Percentiles rank a stretch among this genome's conserved stretches.
Conservation (phyloP, 1,140 invertebrate genomes). For the Zaprionus taronus region DNA sequence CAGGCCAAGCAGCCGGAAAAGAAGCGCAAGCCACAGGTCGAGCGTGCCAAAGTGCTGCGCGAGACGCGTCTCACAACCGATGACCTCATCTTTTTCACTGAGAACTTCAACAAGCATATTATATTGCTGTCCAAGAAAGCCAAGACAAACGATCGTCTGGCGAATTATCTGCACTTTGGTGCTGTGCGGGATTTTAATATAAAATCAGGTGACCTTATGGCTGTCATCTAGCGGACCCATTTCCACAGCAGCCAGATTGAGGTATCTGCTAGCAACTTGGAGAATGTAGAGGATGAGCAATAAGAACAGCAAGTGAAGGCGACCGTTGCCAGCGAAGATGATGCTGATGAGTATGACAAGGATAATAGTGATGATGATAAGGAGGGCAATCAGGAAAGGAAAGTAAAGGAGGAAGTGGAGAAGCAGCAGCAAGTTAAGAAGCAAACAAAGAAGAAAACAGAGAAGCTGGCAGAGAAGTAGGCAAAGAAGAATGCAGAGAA, state of each 20-base stretch:
- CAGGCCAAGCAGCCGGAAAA: conserved; percentile 49
- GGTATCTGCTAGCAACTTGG: conserved; percentile 45
- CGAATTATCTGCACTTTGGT: too few species aligned
- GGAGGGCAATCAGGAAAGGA: conserved; percentile 10
- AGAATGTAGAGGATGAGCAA: conserved; percentile 26
- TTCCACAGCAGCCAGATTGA: conserved; percentile 69
- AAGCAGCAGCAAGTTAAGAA: conserved; percentile 1
- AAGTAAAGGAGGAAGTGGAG: not conserved
- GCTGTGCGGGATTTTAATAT: too few species aligned
- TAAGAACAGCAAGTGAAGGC: conserved; percentile 20
- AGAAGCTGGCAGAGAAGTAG: too few species aligned
- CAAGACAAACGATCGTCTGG: conserved; percentile 84
- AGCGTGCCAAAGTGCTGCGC: conserved; percentile 86
- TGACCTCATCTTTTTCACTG: conserved; percentile 86
- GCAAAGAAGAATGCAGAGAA: not conserved
- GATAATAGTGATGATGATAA: conserved; percentile 19
- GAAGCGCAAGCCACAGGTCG: conserved; percentile 77
- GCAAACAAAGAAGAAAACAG: not conserved
- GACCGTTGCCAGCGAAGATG: conserved; percentile 6
- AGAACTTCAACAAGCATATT: conserved; percentile 85
- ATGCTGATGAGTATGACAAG: conserved; percentile 8
- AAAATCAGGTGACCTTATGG: conserved; percentile 74
- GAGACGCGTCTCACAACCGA: conserved; percentile 87
- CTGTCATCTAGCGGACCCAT: conserved; percentile 84
- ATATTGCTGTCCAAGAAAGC: conserved; percentile 86